A percentile compares a stretch with the other conserved stretches of the same genome.
Evolutionary conservation across 2,113 vertebrate species (phyloP).

Genomic region (Pandion haliaetus): DNA sequence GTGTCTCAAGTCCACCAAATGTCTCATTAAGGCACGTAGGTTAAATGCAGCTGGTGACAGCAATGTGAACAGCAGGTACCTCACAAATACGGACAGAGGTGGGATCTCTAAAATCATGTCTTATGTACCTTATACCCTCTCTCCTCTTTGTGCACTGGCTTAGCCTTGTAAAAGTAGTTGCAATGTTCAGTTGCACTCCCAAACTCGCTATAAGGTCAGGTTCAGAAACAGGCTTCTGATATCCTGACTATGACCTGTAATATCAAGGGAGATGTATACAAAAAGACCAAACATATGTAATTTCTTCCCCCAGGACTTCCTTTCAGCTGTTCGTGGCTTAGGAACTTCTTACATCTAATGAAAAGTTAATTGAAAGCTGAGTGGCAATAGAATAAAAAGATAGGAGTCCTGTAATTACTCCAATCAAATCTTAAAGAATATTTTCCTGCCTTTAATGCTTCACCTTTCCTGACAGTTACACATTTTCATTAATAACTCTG

Average conservation of each 20-base stretch:
- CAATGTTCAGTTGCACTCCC: neutral
- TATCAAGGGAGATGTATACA: neutral
- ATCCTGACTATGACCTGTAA: neutral
- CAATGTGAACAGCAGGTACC: neutral
- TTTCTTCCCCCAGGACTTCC: neutral
- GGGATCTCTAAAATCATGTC: neutral
- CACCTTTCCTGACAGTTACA: neutral
- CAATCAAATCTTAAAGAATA: neutral
- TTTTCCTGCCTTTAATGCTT: neutral
- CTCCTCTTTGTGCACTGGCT: neutral
- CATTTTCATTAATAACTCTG: neutral
- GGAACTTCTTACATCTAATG: neutral
- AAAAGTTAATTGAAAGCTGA: neutral
- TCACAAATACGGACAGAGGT: neutral
- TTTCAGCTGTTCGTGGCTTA: neutral
- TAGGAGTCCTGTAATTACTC: neutral
- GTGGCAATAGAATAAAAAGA: neutral
- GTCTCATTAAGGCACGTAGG: neutral
- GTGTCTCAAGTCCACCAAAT: neutral
- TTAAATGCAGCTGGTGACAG: neutral
- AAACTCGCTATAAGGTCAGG: neutral
- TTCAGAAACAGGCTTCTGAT: neutral
- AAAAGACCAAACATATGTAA: neutral
- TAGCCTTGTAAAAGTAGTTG: neutral
- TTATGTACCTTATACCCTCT: fast-evolving